These are phyloP conservation scores for Temnothorax unifasciatus DNA, from an alignment of 2,888 invertebrate genomes.

Conservation along the genomic window DNA sequence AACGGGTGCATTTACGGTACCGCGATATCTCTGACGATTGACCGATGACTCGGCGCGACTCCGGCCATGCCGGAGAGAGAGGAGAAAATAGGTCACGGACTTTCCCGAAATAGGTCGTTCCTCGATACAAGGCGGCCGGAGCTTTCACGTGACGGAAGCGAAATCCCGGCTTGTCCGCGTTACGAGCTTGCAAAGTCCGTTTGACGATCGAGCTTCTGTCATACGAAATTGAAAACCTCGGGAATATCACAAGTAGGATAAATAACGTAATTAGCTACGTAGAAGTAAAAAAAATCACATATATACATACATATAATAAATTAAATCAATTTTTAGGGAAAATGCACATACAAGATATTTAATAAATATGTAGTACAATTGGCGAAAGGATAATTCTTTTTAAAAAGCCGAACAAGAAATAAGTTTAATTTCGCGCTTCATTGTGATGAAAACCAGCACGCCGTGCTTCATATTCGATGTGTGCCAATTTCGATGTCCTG, in stretches of 20 bases:
- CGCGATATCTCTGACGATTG: not conserved
- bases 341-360: not conserved
- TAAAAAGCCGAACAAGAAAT: not conserved
- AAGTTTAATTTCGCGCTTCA: not conserved
- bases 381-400: not conserved
- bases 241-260: not conserved
- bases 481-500: not conserved
- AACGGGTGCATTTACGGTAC: not conserved
- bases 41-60: not conserved
- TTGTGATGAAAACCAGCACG: not conserved
- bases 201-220: constrained; percentile 8
- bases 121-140: constrained; percentile 1
- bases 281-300: not conserved
- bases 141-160: constrained; percentile 37
- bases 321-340: not conserved
- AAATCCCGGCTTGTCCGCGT: constrained; percentile 20
- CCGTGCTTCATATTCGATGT: not conserved
- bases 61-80: not conserved
- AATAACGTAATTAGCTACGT: not conserved
- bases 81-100: constrained; percentile 78
- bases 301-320: not conserved
- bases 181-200: not conserved
- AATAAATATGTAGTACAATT: not conserved
- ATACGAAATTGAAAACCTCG: not conserved
- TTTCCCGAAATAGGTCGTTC: constrained; percentile 71